Conservation (phyloP, 2,113 vertebrate species). For the Hemibagrus wyckioides region DNA sequence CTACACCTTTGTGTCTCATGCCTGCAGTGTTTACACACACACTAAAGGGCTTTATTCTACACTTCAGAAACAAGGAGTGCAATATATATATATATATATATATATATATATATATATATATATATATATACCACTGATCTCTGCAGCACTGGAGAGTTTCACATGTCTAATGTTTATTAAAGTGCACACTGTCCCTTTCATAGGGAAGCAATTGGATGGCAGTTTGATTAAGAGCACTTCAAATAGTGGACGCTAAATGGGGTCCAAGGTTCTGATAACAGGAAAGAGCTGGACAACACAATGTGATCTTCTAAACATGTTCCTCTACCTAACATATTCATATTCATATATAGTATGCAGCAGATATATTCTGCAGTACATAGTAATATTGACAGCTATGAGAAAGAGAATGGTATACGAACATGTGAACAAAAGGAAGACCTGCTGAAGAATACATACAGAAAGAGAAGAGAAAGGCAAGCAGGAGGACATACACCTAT, state of each 20-base stretch:
- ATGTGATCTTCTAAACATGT: not conserved
- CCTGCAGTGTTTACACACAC: constrained; percentile 15
- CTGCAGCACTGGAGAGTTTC: constrained; percentile 27
- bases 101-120: not conserved
- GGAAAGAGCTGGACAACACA: constrained; percentile 3
- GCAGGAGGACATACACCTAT: constrained; percentile 9
- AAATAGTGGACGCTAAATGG: constrained; percentile 72
- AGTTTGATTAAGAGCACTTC: constrained; percentile 70
- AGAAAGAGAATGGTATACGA: constrained; percentile 16
- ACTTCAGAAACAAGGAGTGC: too few relatives aligned
- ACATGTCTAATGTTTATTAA: constrained; percentile 55
- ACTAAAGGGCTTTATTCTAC: not conserved
- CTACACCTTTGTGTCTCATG: constrained; percentile 29
- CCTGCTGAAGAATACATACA: not conserved
- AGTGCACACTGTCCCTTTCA: constrained; percentile 34
- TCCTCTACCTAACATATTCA: not conserved
- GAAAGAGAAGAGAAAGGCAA: constrained; percentile 23
- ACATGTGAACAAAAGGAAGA: constrained; percentile 15
- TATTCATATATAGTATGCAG: not conserved
- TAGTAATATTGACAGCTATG: not conserved
- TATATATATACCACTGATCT: constrained; percentile 19
- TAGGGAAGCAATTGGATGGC: constrained; percentile 66
- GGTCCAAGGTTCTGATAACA: constrained; percentile 42
- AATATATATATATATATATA: not conserved
- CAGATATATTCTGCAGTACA: not conserved